Base-by-base conservation (phyloP, 2,888 invertebrate genomes). In the Trypoxylon attenuatum region DNA sequence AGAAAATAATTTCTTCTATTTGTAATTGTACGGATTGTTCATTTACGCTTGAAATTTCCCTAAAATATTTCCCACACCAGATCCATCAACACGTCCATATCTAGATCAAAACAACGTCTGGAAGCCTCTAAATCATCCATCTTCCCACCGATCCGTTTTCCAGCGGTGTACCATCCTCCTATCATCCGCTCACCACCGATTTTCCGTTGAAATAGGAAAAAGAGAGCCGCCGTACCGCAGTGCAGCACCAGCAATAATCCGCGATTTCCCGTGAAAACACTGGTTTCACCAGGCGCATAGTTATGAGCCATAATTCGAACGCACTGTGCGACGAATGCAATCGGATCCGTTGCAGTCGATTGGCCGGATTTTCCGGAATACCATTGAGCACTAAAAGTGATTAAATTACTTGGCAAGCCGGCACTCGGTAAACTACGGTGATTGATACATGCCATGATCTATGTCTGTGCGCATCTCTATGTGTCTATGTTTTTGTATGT, bases 371-470 rank as follows among this genome's bases (percentile, higher is more conserved):
- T 76, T 76, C 65, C 66, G 54, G 63, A 68, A 76, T 76, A 70
- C 71, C 70, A 62, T 68, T 66, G 59, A 63, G 58, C 50, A 76
- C 73, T 73, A 73, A 76, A 76, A 76, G 75, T 76, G 75, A 76
- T 76, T 76, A 76, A 76, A 73, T 76, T 71, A 76, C 76, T 73
- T 68, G 73, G 73, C 68, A 57, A 73, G 65, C 70, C 53, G 54
- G 75, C 60, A 59, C 59, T 68, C 61, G 70, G 71, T 71, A 76
- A 76, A 76, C 75, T 76, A 47, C 51, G 43, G 62, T 76, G 76
- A 76, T 68, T 76, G 76, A 76, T 76, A 71, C 71, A 52, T 52
- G n/a, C n/a, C n/a, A n/a, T n/a, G n/a, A n/a, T n/a, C n/a, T n/a
- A n/a, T n/a, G n/a, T n/a, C n/a, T n/a, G n/a, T n/a, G n/a, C n/a